Percentiles rank a stretch among this genome's conserved stretches.
Evolutionary conservation across 2,797 vertebrate species (phyloP).

Genomic region (Gymnodraco acuticeps): DNA sequence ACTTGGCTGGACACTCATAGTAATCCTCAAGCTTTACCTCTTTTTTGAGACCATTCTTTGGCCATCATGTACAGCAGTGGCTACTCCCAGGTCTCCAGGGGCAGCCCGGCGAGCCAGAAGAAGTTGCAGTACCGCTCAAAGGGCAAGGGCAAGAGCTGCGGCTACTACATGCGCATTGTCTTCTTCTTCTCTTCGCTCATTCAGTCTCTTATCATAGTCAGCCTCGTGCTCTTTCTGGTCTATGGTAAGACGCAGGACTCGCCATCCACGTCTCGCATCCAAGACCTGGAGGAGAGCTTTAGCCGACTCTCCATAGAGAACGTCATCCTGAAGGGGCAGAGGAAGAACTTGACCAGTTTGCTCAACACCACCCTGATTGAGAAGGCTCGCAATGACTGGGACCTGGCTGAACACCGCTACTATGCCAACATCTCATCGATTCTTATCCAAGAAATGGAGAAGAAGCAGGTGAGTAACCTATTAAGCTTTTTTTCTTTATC

Average conservation of each 20-base stretch:
- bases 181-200: constrained; percentile 96
- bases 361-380: constrained; percentile 84
- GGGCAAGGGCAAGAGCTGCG: constrained; percentile 85
- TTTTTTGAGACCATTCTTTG: not conserved
- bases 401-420: constrained; percentile 18
- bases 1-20: not conserved
- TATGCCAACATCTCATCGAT: constrained; percentile 48
- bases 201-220: constrained; percentile 94
- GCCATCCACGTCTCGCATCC: constrained; percentile 76
- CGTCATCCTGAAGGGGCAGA: constrained; percentile 60
- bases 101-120: constrained; percentile 68
- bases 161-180: constrained; percentile 92
- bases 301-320: constrained; percentile 77
- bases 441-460: constrained; percentile 3
- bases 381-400: constrained; percentile 66
- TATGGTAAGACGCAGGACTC: constrained; percentile 89
- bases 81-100: constrained; percentile 78
- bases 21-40: not conserved
- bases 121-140: constrained; percentile 70
- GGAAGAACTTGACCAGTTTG: constrained; percentile 81
- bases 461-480: constrained; percentile 55
- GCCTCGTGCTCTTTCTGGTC: constrained; percentile 95
- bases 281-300: constrained; percentile 82
- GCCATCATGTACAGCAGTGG: constrained; percentile 78
- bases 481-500: not conserved